These are phyloP conservation scores for Maniola hyperantus DNA, from an alignment of 2,888 invertebrate genomes.

Conservation along the genomic window DNA sequence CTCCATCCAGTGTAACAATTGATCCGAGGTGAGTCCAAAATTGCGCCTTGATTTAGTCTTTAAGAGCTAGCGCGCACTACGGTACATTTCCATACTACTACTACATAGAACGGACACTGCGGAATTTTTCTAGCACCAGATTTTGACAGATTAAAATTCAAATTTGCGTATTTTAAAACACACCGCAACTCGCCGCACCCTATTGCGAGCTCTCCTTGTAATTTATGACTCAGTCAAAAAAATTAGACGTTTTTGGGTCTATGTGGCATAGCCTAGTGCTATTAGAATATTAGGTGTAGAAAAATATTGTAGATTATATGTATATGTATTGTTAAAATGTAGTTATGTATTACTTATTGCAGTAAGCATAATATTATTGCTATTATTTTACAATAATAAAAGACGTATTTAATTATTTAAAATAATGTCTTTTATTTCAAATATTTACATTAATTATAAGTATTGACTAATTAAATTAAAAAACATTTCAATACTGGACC, in stretches of 20 bases:
- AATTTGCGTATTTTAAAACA: too few relatives aligned
- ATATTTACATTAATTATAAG: conserved; percentile 57
- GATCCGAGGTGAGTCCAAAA: too few relatives aligned
- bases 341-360: conserved; percentile 32
- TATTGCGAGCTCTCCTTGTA: too few relatives aligned
- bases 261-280: neutral
- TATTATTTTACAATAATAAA: conserved; percentile 53
- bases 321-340: conserved; percentile 9
- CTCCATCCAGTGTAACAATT: too few relatives aligned
- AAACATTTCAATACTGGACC: conserved; percentile 60
- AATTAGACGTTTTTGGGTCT: neutral
- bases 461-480: conserved; percentile 59
- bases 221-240: neutral
- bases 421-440: conserved; percentile 81
- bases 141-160: too few relatives aligned
- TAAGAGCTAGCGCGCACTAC: too few relatives aligned
- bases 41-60: too few relatives aligned
- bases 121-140: too few relatives aligned
- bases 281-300: neutral
- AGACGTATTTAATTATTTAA: conserved; percentile 63
- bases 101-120: too few relatives aligned
- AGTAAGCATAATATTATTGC: conserved; percentile 1
- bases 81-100: too few relatives aligned
- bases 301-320: neutral
- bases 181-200: too few relatives aligned